These are phyloP conservation scores for Dufourea novaeangliae DNA, from an alignment of 1,140 invertebrate species.

Conservation along the genomic window DNA sequence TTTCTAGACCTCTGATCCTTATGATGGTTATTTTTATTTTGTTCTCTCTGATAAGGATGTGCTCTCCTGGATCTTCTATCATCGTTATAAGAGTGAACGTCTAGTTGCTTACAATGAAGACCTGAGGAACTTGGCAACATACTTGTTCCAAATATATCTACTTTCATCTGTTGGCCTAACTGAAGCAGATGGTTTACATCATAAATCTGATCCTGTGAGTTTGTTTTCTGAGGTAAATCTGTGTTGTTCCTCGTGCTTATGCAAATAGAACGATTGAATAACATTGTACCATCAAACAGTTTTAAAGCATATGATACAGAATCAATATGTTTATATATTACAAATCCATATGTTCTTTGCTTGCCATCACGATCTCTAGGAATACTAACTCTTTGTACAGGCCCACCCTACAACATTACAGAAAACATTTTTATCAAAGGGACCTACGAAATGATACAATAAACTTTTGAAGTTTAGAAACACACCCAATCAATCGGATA, in stretches of 20 bases:
- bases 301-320: constrained; percentile 89
- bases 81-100: constrained; percentile 50
- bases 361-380: constrained; percentile 88
- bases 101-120: constrained; percentile 52
- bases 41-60: constrained; percentile 70
- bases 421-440: constrained; percentile 6
- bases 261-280: constrained; percentile 81
- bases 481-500: neutral
- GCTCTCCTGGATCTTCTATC: constrained; percentile 61
- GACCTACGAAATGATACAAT: neutral
- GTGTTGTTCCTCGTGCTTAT: constrained; percentile 77
- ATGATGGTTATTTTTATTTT: constrained; percentile 54
- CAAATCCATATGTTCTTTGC: constrained; percentile 86
- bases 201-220: constrained; percentile 15
- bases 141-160: constrained; percentile 46
- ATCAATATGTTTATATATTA: constrained; percentile 87
- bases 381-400: constrained; percentile 88
- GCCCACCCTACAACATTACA: constrained; percentile 84
- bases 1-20: constrained; percentile 56
- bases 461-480: neutral
- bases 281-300: constrained; percentile 84
- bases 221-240: constrained; percentile 39
- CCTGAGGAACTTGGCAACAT: constrained; percentile 42
- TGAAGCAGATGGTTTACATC: constrained; percentile 60
- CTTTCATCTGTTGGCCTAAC: constrained; percentile 69